Evolutionary conservation across 2,113 vertebrate species (phyloP).

Genomic region (Tiliqua scincoides): DNA sequence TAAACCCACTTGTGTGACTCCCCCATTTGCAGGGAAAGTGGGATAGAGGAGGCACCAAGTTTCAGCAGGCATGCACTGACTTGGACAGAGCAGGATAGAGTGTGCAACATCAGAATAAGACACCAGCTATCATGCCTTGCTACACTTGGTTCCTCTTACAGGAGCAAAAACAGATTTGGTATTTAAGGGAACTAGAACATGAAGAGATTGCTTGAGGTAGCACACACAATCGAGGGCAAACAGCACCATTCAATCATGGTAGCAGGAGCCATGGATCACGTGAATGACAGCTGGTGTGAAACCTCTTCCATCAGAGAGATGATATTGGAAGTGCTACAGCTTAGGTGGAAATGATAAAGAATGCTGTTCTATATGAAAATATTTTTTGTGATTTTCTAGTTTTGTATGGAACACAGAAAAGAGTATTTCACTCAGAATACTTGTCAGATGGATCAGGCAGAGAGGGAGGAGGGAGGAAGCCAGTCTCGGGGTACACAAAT

Average conservation of each 20-base stretch:
- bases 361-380: background rate
- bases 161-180: background rate
- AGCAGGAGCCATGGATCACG: no score
- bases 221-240: background rate
- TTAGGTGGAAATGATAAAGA: background rate
- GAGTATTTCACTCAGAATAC: background rate
- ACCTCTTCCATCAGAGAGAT: background rate
- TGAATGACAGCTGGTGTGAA: background rate
- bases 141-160: constrained; percentile 1
- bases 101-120: background rate
- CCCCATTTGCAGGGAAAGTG: background rate
- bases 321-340: background rate
- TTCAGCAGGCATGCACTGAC: background rate
- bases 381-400: background rate
- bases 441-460: background rate
- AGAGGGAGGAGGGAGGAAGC: background rate
- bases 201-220: background rate
- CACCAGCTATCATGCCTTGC: background rate
- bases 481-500: background rate
- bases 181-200: background rate
- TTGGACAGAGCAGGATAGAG: background rate
- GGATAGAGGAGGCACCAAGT: background rate
- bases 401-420: background rate
- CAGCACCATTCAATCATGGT: no score
- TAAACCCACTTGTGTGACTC: no score